Percentiles rank a stretch among this genome's conserved stretches.
Evolutionary conservation across 1,140 invertebrate genomes (phyloP).

Genomic region (Hypsibius dujardini): DNA sequence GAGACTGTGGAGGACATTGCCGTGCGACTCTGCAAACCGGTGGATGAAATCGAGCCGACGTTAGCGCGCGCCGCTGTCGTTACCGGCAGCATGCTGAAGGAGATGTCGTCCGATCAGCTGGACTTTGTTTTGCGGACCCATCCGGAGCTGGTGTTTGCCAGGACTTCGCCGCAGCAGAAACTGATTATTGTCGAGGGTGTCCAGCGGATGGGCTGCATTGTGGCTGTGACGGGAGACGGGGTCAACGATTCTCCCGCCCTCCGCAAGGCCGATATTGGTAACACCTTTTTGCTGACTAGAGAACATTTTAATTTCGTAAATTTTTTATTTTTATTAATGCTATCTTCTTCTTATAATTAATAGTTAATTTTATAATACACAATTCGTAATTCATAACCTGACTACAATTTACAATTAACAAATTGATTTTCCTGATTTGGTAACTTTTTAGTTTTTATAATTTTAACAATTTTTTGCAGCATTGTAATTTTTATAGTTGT

Average conservation of each 20-base stretch:
- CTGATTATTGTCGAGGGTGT: conserved; percentile 26
- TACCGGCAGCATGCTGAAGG: conserved; percentile 26
- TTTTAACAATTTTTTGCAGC: no score
- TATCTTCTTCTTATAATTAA: no score
- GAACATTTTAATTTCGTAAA: no score
- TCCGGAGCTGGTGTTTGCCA: conserved; percentile 25
- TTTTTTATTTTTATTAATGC: no score
- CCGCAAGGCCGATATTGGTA: conserved; percentile 26
- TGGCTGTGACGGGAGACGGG: conserved; percentile 27
- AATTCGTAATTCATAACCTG: no score
- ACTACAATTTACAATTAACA: no score
- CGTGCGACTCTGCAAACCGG: conserved; percentile 15
- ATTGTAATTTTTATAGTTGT: no score
- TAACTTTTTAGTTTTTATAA: no score
- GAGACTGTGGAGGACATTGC: conserved; percentile 26
- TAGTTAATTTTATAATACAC: no score
- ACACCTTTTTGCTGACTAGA: no score
- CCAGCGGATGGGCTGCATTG: conserved; percentile 24
- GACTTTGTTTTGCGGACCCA: conserved; percentile 23
- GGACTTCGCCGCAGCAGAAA: conserved; percentile 27
- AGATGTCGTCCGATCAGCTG: conserved; percentile 23
- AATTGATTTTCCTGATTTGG: no score
- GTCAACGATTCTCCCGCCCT: conserved; percentile 27
- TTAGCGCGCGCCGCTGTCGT: conserved; percentile 26
- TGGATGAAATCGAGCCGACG: background rate